Evolutionary conservation across 2,797 vertebrate genomes (phyloP), one percentile per base, ranked within the genome.

Genomic region (Halcyon leucocephala): DNA sequence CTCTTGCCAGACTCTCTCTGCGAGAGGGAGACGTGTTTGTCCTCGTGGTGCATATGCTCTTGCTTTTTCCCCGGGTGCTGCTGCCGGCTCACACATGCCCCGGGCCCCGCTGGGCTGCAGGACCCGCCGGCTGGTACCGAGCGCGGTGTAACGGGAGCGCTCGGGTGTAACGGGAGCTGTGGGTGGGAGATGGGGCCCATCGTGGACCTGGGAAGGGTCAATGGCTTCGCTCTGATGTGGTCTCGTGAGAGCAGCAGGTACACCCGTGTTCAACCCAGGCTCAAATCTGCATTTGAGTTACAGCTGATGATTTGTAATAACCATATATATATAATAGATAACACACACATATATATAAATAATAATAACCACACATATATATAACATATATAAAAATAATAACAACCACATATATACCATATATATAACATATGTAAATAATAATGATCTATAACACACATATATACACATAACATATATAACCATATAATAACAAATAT

Each of bases 21-120:
- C 2, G 35, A n/a, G n/a, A 67, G 77, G 78, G 89, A 94, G 92
- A 62, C 15, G 28, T 86, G 95, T 90, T 95, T 87, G 95, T 96
- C 95, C 95, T 96, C 70, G n/a, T 54, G 86, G 31, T 87, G 33
- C 95, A 91, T 74, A 82, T 96, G 95, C 93, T 94, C 86, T 29
- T 10, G 66, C 66, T 57, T 51, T 37, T 51, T 16, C 8, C 80
- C 51, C 2, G 29, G 39, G 79, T 55, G 86, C 86, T 79, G 86
- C 86, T 11, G 85, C 82, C 0, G 41, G 4, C 57, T 42, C 26
- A 0, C 6, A 1, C 5, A 4, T 1, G 20, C 42, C n/a, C 29
- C 5, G 8, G 62, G 31, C 35, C 65, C 10, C n/a, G 22, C 31
- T 12, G 41, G 62, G 62, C 41, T 65, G 62, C 29, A 21, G 54